phyloP scores from a whole-genome alignment of 1,140 invertebrate genomes.

The Caenorhabditis tropicalis region DNA sequence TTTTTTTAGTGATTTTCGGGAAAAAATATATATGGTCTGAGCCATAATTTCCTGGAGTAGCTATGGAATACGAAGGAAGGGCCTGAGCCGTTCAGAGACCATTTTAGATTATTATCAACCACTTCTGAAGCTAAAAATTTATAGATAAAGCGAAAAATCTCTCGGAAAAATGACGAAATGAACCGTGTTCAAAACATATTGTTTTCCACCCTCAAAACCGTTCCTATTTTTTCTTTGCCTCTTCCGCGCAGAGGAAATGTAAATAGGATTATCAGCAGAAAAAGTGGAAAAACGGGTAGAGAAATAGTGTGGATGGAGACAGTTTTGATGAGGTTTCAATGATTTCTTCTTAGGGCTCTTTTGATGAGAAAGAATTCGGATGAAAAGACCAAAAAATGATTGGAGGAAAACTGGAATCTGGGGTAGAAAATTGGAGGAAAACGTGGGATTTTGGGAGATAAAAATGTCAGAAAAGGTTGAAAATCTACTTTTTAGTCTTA shows the following conservation, averaged over 20 bases:
- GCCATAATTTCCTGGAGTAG: no score
- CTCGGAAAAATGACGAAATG: background rate
- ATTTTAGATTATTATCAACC: no score
- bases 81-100: no score
- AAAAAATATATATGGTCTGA: no score
- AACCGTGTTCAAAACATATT: background rate
- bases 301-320: background rate
- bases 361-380: background rate
- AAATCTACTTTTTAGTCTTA: no score
- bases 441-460: no score
- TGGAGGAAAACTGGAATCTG: no score
- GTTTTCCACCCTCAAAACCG: background rate
- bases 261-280: conserved; percentile 16
- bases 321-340: background rate
- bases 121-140: no score
- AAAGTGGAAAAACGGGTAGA: background rate
- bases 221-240: background rate
- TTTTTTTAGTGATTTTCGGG: background rate
- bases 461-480: no score
- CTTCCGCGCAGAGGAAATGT: background rate
- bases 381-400: background rate
- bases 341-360: background rate
- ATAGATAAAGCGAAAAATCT: background rate
- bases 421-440: no score
- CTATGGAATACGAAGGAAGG: no score